Evolutionary conservation across 2,113 vertebrate species (phyloP).

Genomic region (Elgaria multicarinata): DNA sequence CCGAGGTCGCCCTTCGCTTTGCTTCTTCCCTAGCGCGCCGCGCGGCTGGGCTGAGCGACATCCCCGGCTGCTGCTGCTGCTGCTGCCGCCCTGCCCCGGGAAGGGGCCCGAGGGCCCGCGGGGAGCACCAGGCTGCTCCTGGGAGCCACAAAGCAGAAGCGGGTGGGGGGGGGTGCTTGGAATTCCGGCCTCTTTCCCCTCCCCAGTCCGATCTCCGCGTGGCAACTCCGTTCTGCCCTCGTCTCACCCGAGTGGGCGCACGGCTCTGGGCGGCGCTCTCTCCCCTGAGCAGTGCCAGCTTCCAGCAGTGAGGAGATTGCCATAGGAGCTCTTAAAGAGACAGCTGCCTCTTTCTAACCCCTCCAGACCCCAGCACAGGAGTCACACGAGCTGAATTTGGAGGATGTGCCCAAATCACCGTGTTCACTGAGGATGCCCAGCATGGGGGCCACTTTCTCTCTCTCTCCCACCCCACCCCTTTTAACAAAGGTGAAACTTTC

Average conservation of each 20-base stretch:
- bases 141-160: not conserved
- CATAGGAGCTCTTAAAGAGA: conserved; percentile 55
- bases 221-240: not conserved
- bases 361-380: fast-evolving
- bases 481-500: not conserved
- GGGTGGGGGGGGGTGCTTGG: not conserved
- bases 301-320: too few species aligned
- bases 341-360: conserved; percentile 10
- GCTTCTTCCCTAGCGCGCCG: conserved; percentile 7
- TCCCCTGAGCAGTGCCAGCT: not conserved
- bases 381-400: fast-evolving
- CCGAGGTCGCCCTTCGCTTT: not conserved
- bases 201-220: not conserved
- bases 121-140: not conserved
- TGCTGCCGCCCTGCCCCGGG: not conserved
- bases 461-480: too few species aligned
- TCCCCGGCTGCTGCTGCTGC: not conserved
- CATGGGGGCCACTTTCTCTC: too few species aligned
- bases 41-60: not conserved
- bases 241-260: not conserved
- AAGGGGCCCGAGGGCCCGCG: not conserved
- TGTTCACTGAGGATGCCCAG: not conserved
- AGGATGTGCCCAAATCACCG: not conserved
- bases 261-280: conserved; percentile 1
- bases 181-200: not conserved